Evolutionary conservation across 1,140 invertebrate genomes (phyloP), one percentile per base, ranked within the genome.

Genomic region (Ganaspis sp.): DNA sequence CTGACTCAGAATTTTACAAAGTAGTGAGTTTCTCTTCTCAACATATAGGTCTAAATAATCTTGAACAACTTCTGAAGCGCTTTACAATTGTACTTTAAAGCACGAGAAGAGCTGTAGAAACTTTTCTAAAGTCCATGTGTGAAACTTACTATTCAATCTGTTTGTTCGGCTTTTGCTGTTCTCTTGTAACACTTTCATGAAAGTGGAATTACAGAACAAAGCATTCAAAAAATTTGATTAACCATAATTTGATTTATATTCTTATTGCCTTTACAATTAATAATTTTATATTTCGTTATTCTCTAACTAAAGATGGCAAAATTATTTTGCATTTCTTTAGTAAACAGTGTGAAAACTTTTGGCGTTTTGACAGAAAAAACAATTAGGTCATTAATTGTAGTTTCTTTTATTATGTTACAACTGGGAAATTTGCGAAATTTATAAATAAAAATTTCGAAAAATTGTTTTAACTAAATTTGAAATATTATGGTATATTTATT

Each of bases 51-150:
- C 6, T 15, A 29, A 64, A 64, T 64, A 64, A 12, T 64, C 23
- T 29, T 64, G 4, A 2, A 34, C 12, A 11, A 26, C 12, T 64
- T 64, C 5, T 64, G 23, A 64, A 64, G n/a, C 12, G 26, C 26
- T 64, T 29, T 29, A 6, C 23, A 26, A 64, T 64, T 64, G 26
- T 64, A 29, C 58, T 64, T 64, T 15, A 29, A 64, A 64, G 58
- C 23, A 12, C 15, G 23, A 29, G 12, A 15, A 64, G 58, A 64
- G 58, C 58, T 64, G 23, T 34, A 26, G 58, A 29, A 64, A 29
- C 23, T 29, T 23, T 54, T 17, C 8, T 64, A 6, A 15, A 64
- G 26, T 26, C 26, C 12, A 64, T 64, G 58, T 29, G 29, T 49
- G 45, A 49, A 49, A n/a, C 15, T n/a, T 29, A 8, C 58, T 64